Percentiles rank a stretch among this genome's conserved stretches.
Conservation (phyloP, 64 coral and sea anemone species). For the Montipora sp. region DNA sequence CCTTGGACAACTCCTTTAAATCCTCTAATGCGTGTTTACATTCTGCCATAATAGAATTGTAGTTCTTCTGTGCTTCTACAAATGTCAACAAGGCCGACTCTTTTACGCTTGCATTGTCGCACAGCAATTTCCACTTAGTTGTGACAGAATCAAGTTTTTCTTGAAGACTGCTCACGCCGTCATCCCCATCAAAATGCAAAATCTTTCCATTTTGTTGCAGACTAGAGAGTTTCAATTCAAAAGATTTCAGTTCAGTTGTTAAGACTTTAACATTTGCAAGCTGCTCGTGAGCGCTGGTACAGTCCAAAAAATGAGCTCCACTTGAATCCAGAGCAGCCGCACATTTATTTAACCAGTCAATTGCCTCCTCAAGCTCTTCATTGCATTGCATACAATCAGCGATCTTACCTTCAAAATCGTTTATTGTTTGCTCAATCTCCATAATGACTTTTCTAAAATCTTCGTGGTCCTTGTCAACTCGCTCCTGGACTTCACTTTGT, state of each 20-base stretch:
- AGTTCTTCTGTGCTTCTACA: slow-evolving; percentile 13
- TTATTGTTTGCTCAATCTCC: neutral
- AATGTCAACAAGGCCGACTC: slow-evolving; percentile 29
- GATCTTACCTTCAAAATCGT: neutral
- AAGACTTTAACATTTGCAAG: slow-evolving; percentile 7
- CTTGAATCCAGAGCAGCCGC: neutral
- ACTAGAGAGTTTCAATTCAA: neutral
- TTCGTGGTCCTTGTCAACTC: neutral
- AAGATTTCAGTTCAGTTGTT: neutral
- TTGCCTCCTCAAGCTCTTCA: slow-evolving; percentile 4
- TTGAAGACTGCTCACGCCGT: neutral
- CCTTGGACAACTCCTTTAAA: neutral
- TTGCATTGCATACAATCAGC: neutral
- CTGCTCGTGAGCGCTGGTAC: neutral
- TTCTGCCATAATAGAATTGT: neutral
- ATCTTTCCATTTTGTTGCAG: neutral
- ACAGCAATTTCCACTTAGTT: slow-evolving; percentile 9
- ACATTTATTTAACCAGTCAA: slow-evolving; percentile 17
- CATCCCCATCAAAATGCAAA: neutral
- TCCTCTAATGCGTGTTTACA: slow-evolving; percentile 11
- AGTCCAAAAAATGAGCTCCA: neutral
- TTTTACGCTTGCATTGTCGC: neutral
- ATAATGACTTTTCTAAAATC: slow-evolving; percentile 8
- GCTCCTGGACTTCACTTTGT: neutral
- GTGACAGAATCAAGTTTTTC: slow-evolving; percentile 5